Evolutionary conservation across 2,888 invertebrate species (phyloP), one percentile per base, ranked within the genome.

Genomic region (Caenorhabditis virilis): DNA sequence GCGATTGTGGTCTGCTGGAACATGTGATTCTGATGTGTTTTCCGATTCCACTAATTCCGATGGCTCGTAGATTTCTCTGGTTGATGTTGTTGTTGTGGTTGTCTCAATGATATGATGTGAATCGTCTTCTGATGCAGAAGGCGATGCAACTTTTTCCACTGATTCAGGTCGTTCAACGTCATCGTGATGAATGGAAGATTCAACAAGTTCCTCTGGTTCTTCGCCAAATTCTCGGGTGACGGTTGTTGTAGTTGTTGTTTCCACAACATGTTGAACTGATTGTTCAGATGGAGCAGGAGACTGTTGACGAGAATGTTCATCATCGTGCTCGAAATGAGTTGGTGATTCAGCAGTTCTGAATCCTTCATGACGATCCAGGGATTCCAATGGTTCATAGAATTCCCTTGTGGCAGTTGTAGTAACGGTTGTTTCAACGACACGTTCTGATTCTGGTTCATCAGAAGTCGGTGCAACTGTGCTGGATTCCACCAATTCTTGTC

Each of bases 11-110:
- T n/a, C n/a, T 16, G 23, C 25, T 42, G 50, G 58, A 22, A 42
- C 46, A 27, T 42, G 18, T 13, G 39, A 26, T n/a, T 15, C 22
- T n/a, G 22, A 27, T 39, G 36, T 45, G n/a, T n/a, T n/a, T n/a
- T n/a, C n/a, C n/a, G n/a, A n/a, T n/a, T n/a, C n/a, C n/a, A n/a
- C n/a, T n/a, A n/a, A n/a, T n/a, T n/a, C n/a, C n/a, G n/a, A n/a
- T n/a, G n/a, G n/a, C n/a, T n/a, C n/a, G n/a, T n/a, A n/a, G n/a
- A n/a, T n/a, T n/a, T n/a, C n/a, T n/a, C 7, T 30, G 7, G 13
- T 13, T 9, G 30, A 9, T 13, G 30, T 30, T 6, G 30, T 58
- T 9, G 58, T 30, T 6, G 30, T 30, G 6, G 30, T 30, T 30
- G 30, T 30, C 30, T 30, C 30, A 13, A 30, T 30, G 30, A 30